Conservation (phyloP, 2,797 vertebrate species). For the Picus viridis region DNA sequence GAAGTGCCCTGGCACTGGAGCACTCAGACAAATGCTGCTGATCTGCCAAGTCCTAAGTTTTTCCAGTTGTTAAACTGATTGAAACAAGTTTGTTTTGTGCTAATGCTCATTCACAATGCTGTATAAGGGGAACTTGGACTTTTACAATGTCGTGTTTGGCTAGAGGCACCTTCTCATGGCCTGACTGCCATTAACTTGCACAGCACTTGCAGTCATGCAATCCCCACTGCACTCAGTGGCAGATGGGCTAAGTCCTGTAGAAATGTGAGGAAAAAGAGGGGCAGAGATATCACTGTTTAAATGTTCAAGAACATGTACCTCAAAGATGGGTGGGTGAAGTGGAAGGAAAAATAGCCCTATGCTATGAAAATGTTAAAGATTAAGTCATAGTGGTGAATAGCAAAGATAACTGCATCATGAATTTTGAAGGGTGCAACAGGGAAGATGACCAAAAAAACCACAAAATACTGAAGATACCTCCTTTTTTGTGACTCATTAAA, state of each 20-base stretch:
- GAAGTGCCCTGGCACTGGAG: not conserved
- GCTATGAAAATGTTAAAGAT: not conserved
- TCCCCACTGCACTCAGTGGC: not conserved
- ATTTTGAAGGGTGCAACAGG: not conserved
- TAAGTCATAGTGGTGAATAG: not conserved
- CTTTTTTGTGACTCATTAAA: not conserved
- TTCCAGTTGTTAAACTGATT: conserved; percentile 32
- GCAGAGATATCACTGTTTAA: not conserved
- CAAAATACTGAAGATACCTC: not conserved
- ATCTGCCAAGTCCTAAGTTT: not conserved
- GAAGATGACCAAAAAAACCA: not conserved
- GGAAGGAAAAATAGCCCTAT: not conserved
- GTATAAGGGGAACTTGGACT: not conserved
- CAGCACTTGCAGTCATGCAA: not conserved
- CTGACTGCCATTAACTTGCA: not conserved
- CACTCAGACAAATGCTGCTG: not conserved
- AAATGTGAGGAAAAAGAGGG: not conserved
- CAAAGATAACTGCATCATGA: not conserved
- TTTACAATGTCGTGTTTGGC: conserved; percentile 4
- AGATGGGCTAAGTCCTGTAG: not conserved
- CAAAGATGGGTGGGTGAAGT: not conserved
- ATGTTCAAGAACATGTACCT: not conserved
- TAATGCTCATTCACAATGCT: not conserved
- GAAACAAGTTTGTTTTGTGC: conserved; percentile 1
- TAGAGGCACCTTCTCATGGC: not conserved